Conservation (phyloP, 2,113 vertebrate genomes). For the Garra rufa region DNA sequence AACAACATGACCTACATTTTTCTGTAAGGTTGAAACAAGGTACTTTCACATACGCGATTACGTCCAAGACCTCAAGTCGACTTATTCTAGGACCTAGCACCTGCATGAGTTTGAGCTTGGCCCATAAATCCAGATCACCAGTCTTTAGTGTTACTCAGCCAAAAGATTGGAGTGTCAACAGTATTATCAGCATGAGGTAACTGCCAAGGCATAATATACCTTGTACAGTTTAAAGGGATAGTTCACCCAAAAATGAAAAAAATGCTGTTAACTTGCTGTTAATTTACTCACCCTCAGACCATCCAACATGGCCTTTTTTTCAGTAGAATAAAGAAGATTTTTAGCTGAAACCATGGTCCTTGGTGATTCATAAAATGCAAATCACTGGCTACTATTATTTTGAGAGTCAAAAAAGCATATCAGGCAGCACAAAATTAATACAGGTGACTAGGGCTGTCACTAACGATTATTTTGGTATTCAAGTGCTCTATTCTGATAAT, state of each 20-base stretch:
- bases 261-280: background rate
- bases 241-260: background rate
- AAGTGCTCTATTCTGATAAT: no score
- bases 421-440: no score
- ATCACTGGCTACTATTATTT: no score
- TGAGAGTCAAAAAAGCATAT: no score
- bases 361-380: no score
- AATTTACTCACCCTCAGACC: background rate
- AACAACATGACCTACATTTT: conserved; percentile 35
- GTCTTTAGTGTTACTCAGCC: background rate
- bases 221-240: background rate
- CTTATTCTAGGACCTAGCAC: background rate
- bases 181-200: background rate
- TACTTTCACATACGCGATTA: conserved; percentile 35
- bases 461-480: no score
- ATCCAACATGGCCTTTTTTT: background rate
- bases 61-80: background rate
- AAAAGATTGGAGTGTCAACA: conserved; percentile 9
- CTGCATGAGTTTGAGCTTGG: background rate
- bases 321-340: background rate
- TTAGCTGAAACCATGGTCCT: no score
- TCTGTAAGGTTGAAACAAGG: conserved; percentile 27
- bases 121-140: background rate
- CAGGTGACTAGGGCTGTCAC: no score
- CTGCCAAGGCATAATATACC: background rate